Evolutionary conservation across 2,113 vertebrate species (phyloP), one percentile per base, ranked within the genome.

Genomic region (Coturnix japonica): DNA sequence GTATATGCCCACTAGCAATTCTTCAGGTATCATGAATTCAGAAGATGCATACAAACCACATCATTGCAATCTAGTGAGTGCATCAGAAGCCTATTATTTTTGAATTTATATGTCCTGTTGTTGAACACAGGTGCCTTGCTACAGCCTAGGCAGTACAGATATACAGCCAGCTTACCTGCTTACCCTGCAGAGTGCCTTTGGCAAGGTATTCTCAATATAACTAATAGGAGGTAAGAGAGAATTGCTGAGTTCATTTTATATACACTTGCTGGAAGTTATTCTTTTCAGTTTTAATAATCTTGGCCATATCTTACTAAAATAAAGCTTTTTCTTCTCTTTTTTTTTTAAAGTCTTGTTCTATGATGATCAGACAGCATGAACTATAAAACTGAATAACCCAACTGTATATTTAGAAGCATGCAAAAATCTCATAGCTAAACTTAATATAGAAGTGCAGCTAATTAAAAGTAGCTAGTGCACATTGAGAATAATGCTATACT

Each of bases 371-470:
- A 76, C 46, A 90, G 65, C 49, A 35, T 18, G 47, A 61, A 39
- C 31, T 69, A 28, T 64, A 39, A 72, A 77, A 53, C 46, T 19
- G 69, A 81, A 59, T 64, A 91, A 46, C 71, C 60, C 60, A 70
- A 35, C 54, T 54, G 23, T 81, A 49, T 59, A 81, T 69, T 92
- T 92, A 85, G 71, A 63, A 81, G 44, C 31, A 56, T 64, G 65
- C 31, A 60, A 65, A 59, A 69, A 46, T 74, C 75, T 81, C 1
- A 1, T 65, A 70, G 33, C 84, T 85, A 49, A 90, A 85, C 54
- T 69, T 85, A 63, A 35, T 81, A 47, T 20, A 53, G 75, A 80
- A 44, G 30, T 60, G 47, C 43, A 81, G 56, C 26, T 90, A 76
- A 73, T 21, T 73, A n/a, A n/a, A 90, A 84, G 39, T 59, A 30